Evolutionary conservation across 2,888 invertebrate genomes (phyloP).

Genomic region (Acrobasis consociella): DNA sequence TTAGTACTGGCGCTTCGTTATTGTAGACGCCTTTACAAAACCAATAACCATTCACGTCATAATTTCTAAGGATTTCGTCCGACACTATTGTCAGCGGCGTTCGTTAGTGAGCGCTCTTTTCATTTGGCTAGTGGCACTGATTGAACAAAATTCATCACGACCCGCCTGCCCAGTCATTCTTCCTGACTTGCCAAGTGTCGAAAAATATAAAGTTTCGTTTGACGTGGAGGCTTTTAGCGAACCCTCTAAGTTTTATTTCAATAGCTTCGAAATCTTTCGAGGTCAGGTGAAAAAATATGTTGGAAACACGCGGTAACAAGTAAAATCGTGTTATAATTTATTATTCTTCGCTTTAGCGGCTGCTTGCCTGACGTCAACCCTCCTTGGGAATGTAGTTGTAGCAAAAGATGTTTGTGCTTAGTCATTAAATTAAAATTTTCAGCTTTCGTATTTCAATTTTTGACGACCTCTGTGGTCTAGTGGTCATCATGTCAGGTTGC

Average conservation of each 20-base stretch:
- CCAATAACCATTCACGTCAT: slow-evolving; percentile 11
- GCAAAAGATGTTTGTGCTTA: too few species aligned
- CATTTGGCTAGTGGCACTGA: slow-evolving; percentile 28
- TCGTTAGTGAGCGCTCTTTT: background rate
- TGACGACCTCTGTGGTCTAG: too few species aligned
- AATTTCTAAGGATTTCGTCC: background rate
- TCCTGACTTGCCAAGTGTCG: slow-evolving; percentile 45
- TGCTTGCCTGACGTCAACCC: too few species aligned
- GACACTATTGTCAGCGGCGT: background rate
- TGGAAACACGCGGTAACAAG: slow-evolving; percentile 11
- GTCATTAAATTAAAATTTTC: too few species aligned
- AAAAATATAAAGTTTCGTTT: slow-evolving; percentile 49
- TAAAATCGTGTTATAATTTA: slow-evolving; percentile 15
- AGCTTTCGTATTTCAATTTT: too few species aligned
- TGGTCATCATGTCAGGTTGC: too few species aligned
- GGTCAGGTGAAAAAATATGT: slow-evolving; percentile 36
- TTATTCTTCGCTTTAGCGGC: too few species aligned
- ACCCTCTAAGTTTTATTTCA: slow-evolving; percentile 40
- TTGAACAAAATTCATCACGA: slow-evolving; percentile 58
- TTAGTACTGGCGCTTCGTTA: background rate
- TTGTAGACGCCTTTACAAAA: slow-evolving; percentile 9
- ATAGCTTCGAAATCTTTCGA: slow-evolving; percentile 32
- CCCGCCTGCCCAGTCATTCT: slow-evolving; percentile 53
- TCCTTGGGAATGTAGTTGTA: too few species aligned
- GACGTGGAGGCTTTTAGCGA: slow-evolving; percentile 40